Evolutionary conservation across 1,140 invertebrate species (phyloP).

Genomic region (Thaumatotibia leucotreta): DNA sequence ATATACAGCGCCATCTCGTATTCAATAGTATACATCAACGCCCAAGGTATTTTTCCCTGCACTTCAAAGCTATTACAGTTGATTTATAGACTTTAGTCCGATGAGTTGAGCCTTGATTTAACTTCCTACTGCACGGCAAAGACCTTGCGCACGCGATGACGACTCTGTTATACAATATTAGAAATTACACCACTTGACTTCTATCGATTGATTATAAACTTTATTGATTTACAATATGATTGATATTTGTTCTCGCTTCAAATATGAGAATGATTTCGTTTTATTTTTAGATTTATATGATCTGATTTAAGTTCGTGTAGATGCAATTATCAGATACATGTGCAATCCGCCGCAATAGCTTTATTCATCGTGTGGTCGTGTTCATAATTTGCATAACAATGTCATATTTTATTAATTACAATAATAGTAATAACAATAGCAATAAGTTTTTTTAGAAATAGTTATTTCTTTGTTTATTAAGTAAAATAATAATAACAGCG

Average conservation of each 20-base stretch:
- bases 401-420: not conserved
- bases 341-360: not conserved
- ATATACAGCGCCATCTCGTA: not conserved
- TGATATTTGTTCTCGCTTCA: not conserved
- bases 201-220: not conserved
- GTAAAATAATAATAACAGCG: not conserved
- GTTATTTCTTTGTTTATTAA: too few relatives aligned
- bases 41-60: not conserved
- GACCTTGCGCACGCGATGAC: conserved; percentile 8
- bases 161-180: conserved; percentile 8
- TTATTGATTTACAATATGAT: not conserved
- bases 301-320: not conserved
- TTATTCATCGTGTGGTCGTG: not conserved
- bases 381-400: not conserved
- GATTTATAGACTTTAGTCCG: conserved; percentile 7
- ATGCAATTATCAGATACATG: not conserved
- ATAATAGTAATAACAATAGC: not conserved
- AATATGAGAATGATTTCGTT: not conserved
- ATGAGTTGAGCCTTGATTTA: conserved; percentile 11
- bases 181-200: conserved; percentile 6
- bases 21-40: not conserved
- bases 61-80: conserved; percentile 4
- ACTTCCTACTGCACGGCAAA: conserved; percentile 12
- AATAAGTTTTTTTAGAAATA: not conserved
- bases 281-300: not conserved